Conservation (phyloP, 2,888 invertebrate species). For the Deroplatys truncata region DNA sequence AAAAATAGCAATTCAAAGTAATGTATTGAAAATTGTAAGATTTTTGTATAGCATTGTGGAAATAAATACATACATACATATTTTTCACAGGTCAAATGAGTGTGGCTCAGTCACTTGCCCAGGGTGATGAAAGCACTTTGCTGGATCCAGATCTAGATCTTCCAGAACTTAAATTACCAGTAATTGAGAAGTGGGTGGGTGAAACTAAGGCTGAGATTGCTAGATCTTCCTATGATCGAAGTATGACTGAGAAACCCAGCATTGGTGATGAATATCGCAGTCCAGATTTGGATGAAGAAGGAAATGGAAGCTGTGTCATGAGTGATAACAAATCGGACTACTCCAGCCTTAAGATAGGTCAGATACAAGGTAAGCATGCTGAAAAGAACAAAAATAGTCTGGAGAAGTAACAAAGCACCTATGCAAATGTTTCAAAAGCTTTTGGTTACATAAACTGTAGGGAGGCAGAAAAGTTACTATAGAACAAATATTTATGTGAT, state of each 20-base stretch:
- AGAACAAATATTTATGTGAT: too few relatives aligned
- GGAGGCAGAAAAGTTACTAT: too few relatives aligned
- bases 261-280: not conserved
- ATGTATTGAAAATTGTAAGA: too few relatives aligned
- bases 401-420: too few relatives aligned
- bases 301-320: constrained; percentile 15
- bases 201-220: constrained; percentile 11
- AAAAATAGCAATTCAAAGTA: too few relatives aligned
- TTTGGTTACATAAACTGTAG: too few relatives aligned
- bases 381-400: not conserved
- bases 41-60: too few relatives aligned
- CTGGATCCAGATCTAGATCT: constrained; percentile 38
- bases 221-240: not conserved
- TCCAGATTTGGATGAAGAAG: not conserved
- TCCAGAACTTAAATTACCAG: constrained; percentile 39
- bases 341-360: constrained; percentile 28
- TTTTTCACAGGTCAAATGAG: constrained; percentile 46
- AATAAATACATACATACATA: too few relatives aligned
- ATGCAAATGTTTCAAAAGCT: too few relatives aligned
- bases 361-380: constrained; percentile 23
- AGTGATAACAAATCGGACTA: constrained; percentile 31
- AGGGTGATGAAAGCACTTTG: constrained; percentile 41
- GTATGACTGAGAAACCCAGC: not conserved
- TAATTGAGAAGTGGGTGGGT: constrained; percentile 30
- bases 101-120: constrained; percentile 42